Percentiles rank a stretch among this genome's conserved stretches.
phyloP scores from a whole-genome alignment of 2,888 invertebrate species.

The Brenthis hecate region DNA sequence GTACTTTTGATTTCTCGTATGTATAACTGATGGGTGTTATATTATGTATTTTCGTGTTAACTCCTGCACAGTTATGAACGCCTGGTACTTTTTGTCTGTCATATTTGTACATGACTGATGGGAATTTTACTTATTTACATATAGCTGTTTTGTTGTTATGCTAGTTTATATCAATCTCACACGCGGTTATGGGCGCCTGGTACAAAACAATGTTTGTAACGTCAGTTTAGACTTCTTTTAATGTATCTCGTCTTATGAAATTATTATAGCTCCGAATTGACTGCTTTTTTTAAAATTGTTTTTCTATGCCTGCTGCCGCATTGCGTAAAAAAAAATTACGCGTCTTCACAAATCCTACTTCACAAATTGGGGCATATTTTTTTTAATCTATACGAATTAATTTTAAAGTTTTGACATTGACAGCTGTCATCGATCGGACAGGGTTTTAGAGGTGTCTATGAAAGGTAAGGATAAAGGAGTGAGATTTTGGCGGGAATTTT shows the following conservation, averaged over 20 bases:
- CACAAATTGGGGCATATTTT: too few species aligned
- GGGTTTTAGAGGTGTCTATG: constrained; percentile 46
- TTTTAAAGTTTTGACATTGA: constrained; percentile 29
- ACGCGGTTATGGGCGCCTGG: constrained; percentile 3
- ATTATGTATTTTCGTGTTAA: background rate
- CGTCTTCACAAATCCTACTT: too few species aligned
- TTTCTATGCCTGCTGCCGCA: too few species aligned
- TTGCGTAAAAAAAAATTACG: too few species aligned
- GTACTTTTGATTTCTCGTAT: background rate
- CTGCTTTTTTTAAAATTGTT: too few species aligned
- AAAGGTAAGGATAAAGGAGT: constrained; percentile 61
- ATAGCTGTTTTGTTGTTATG: background rate
- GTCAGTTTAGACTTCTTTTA: constrained; percentile 16
- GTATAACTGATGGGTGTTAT: background rate
- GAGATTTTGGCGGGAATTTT: constrained; percentile 56
- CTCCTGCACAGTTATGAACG: background rate
- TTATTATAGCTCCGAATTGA: background rate
- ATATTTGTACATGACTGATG: background rate
- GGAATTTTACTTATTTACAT: constrained; percentile 12
- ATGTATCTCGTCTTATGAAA: background rate
- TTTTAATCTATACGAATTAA: constrained; percentile 14
- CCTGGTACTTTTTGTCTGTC: constrained; percentile 1
- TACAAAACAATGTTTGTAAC: background rate
- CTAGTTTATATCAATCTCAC: background rate
- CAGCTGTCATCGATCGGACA: constrained; percentile 46